These are phyloP conservation scores for Abscondita cerata DNA, from an alignment of 2,888 invertebrate genomes.

Conservation along the genomic window DNA sequence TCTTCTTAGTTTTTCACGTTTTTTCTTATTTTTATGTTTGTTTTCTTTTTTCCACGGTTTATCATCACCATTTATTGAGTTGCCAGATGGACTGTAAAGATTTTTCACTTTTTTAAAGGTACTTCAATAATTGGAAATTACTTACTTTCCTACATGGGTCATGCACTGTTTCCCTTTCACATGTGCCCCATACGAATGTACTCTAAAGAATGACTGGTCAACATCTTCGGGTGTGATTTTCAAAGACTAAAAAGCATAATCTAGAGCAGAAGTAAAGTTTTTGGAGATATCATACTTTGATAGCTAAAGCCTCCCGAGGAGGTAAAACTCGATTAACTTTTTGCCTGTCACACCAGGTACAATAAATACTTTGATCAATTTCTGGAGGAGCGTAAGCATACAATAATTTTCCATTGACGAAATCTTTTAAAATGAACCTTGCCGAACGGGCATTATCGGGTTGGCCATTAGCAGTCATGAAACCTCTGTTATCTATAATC, in stretches of 20 bases:
- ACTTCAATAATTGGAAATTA: not conserved
- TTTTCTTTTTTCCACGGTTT: slow-evolving; percentile 84
- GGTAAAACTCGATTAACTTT: slow-evolving; percentile 61
- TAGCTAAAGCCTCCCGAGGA: slow-evolving; percentile 63
- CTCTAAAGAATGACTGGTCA: slow-evolving; percentile 69
- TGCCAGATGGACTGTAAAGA: too few species aligned
- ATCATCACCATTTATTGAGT: slow-evolving; percentile 44
- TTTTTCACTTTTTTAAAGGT: not conserved
- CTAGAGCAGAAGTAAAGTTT: too few species aligned
- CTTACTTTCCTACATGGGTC: slow-evolving; percentile 26
- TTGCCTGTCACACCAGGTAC: slow-evolving; percentile 62
- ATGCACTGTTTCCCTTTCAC: slow-evolving; percentile 45
- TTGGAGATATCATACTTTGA: too few species aligned
- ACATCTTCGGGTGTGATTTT: slow-evolving; percentile 63
- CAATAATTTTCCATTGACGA: slow-evolving; percentile 82
- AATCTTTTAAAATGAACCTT: slow-evolving; percentile 90
- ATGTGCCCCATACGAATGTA: slow-evolving; percentile 53
- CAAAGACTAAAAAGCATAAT: slow-evolving; percentile 39
- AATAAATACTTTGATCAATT: slow-evolving; percentile 67
- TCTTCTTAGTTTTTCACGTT: slow-evolving; percentile 89
- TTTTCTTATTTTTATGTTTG: slow-evolving; percentile 87
- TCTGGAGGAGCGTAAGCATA: slow-evolving; percentile 86
- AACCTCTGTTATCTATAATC: slow-evolving; percentile 85
- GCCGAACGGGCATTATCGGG: slow-evolving; percentile 94
- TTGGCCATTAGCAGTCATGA: slow-evolving; percentile 95